A percentile compares a stretch with the other conserved stretches of the same genome.
These are phyloP conservation scores for Phylloscopus whistleri DNA, from an alignment of 2,113 vertebrate genomes.

Conservation along the genomic window DNA sequence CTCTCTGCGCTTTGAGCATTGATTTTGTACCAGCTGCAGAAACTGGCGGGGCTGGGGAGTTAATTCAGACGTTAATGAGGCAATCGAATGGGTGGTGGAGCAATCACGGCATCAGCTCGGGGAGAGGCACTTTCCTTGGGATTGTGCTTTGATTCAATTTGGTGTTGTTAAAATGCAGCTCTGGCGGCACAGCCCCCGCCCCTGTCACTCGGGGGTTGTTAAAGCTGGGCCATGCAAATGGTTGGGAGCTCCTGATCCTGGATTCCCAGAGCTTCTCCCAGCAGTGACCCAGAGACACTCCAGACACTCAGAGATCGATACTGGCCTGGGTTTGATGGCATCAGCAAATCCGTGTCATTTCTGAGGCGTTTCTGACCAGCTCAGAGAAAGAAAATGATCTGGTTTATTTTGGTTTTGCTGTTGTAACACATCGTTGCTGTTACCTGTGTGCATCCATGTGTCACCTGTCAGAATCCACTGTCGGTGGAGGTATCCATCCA, in stretches of 20 bases:
- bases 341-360: neutral
- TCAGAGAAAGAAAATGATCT: neutral
- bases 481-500: neutral
- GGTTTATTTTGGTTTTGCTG: neutral
- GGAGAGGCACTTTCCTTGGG: slow-evolving; percentile 15
- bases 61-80: slow-evolving; percentile 70
- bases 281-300: neutral
- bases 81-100: slow-evolving; percentile 64
- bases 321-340: rapidly evolving
- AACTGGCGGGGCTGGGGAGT: slow-evolving; percentile 65
- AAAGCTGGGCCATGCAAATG: neutral
- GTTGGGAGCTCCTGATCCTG: neutral
- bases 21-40: slow-evolving; percentile 62
- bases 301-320: neutral
- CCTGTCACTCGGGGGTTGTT: neutral
- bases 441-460: neutral
- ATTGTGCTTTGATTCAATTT: slow-evolving; percentile 12
- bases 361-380: neutral
- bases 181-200: neutral
- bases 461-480: neutral
- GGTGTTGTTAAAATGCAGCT: neutral
- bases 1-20: slow-evolving; percentile 57
- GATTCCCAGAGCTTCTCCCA: neutral
- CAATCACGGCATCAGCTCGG: slow-evolving; percentile 55
- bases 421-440: neutral